These are phyloP conservation scores for Drosophila santomea DNA, from an alignment of 1,140 invertebrate species.

Conservation along the genomic window DNA sequence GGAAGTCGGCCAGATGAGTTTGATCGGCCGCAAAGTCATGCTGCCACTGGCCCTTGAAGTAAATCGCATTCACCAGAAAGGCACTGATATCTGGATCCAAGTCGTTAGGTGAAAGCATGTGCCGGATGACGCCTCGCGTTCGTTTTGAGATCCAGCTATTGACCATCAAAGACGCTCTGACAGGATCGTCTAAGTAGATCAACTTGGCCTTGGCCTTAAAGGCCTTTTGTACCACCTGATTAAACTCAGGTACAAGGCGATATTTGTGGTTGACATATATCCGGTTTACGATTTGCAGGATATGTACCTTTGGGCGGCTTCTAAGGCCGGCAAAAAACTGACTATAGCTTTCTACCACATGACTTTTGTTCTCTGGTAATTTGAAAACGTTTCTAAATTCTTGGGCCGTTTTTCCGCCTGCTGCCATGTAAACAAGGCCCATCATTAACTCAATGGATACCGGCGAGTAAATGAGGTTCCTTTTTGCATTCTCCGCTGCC, in stretches of 20 bases:
- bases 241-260: constrained; percentile 41
- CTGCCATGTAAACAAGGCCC: constrained; percentile 86
- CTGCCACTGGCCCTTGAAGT: constrained; percentile 85
- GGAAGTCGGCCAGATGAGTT: constrained; percentile 43
- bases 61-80: constrained; percentile 88
- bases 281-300: constrained; percentile 64
- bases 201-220: constrained; percentile 72
- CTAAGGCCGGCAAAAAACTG: background rate
- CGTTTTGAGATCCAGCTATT: constrained; percentile 87
- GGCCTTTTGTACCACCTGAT: constrained; percentile 30
- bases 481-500: constrained; percentile 13
- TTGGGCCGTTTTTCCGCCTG: constrained; percentile 85
- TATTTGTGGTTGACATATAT: constrained; percentile 62
- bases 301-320: constrained; percentile 32
- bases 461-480: constrained; percentile 83
- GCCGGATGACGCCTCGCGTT: constrained; percentile 86
- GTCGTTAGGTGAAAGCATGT: constrained; percentile 84
- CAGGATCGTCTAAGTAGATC: constrained; percentile 84
- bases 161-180: constrained; percentile 83
- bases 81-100: constrained; percentile 76
- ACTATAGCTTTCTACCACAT: constrained; percentile 44
- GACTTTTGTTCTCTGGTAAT: constrained; percentile 59
- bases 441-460: constrained; percentile 85
- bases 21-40: constrained; percentile 30
- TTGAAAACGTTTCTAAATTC: constrained; percentile 85